Conservation (phyloP, 1,140 invertebrate genomes). For the Carcinoscorpius rotundicauda region DNA sequence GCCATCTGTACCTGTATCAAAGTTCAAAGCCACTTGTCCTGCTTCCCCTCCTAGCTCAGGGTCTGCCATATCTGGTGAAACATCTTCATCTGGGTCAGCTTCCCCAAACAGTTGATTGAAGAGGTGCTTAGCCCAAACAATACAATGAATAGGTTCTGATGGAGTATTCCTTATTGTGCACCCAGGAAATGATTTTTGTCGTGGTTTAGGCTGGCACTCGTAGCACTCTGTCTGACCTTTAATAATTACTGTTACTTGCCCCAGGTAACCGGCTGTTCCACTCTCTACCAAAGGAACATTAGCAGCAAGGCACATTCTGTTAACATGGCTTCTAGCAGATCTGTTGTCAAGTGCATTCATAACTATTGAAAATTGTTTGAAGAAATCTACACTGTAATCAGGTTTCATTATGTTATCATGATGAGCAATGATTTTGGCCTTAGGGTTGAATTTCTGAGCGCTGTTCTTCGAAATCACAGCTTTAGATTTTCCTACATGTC, state of each 20-base stretch:
- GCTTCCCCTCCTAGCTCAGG: conserved; percentile 49
- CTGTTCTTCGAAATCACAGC: conserved; percentile 70
- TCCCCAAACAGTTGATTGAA: conserved; percentile 99
- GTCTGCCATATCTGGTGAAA: conserved; percentile 92
- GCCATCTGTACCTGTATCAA: conserved; percentile 39
- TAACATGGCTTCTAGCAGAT: conserved; percentile 94
- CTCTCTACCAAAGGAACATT: conserved; percentile 90
- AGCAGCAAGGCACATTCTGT: conserved; percentile 94
- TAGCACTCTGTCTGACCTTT: conserved; percentile 78
- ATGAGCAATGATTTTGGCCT: conserved; percentile 73
- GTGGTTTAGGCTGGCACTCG: conserved; percentile 84
- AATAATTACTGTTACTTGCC: conserved; percentile 57
- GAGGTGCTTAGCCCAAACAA: conserved; percentile 98
- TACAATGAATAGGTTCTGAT: conserved; percentile 98
- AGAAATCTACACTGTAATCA: conserved; percentile 83
- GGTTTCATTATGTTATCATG: conserved; percentile 84
- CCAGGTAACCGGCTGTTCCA: conserved; percentile 91
- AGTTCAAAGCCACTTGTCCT: conserved; percentile 4
- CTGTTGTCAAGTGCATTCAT: conserved; percentile 97
- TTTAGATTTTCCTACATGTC: conserved; percentile 96
- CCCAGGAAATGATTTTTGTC: conserved; percentile 86
- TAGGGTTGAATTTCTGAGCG: conserved; percentile 74
- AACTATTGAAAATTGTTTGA: conserved; percentile 81
- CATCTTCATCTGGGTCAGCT: conserved; percentile 90
- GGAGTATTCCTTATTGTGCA: conserved; percentile 99